Conservation (phyloP, 2,888 invertebrate species). For the Thereva nobilitata region DNA sequence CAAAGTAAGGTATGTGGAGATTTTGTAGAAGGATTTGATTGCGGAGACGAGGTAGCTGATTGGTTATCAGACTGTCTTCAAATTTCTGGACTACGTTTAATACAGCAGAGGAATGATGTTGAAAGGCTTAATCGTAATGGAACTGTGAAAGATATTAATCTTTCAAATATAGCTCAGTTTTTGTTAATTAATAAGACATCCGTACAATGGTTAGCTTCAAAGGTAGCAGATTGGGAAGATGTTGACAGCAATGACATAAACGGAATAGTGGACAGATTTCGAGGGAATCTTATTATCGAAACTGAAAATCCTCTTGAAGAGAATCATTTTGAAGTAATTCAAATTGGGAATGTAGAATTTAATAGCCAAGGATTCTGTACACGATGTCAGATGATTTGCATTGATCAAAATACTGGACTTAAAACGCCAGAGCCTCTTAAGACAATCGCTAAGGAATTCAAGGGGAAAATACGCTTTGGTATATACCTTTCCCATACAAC, state of each 20-base stretch:
- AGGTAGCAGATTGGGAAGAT: conserved; percentile 59
- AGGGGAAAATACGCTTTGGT: conserved; percentile 80
- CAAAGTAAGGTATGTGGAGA: conserved; percentile 87
- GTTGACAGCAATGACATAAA: conserved; percentile 61
- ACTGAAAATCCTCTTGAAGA: conserved; percentile 77
- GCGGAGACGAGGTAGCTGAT: conserved; percentile 76
- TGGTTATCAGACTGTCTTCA: conserved; percentile 81
- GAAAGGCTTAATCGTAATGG: conserved; percentile 49
- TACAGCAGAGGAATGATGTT: conserved; percentile 64
- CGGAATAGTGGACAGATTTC: conserved; percentile 75
- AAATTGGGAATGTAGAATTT: conserved; percentile 64
- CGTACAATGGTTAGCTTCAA: conserved; percentile 70
- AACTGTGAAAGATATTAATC: conserved; percentile 60
- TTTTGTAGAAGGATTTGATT: conserved; percentile 77
- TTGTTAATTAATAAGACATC: conserved; percentile 80
- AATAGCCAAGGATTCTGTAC: conserved; percentile 81
- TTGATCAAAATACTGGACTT: conserved; percentile 82
- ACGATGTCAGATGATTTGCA: conserved; percentile 95
- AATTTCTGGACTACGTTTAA: conserved; percentile 68
- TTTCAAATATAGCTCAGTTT: conserved; percentile 85
- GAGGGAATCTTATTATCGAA: conserved; percentile 86
- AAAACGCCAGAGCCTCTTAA: conserved; percentile 78
- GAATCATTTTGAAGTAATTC: conserved; percentile 68
- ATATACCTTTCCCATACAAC: conserved; percentile 65
- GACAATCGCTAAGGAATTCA: conserved; percentile 73